Percentiles rank a stretch among this genome's conserved stretches.
Conservation (phyloP, 2,113 vertebrate genomes). For the Nycticryphes semicollaris region DNA sequence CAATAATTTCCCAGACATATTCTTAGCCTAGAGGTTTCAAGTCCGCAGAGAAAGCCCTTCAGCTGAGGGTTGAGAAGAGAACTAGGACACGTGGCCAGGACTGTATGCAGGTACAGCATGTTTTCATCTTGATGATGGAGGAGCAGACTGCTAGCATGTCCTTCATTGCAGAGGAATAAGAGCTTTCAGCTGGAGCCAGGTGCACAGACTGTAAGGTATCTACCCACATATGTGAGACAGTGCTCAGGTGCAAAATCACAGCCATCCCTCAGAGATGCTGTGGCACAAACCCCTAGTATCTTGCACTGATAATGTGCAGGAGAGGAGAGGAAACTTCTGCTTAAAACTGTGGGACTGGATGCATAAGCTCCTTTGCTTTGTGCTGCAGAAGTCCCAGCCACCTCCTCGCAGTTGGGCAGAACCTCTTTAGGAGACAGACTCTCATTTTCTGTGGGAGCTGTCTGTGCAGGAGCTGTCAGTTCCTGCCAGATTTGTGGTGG, state of each 20-base stretch:
- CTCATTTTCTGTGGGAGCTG: not conserved
- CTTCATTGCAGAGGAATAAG: not conserved
- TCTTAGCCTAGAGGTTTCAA: not conserved
- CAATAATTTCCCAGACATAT: not conserved
- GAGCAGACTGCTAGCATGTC: not conserved
- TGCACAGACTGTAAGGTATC: not conserved
- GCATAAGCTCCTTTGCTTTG: not conserved
- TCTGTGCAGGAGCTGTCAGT: not conserved
- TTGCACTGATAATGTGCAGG: rapidly evolving
- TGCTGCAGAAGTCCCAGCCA: not conserved
- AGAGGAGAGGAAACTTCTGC: not conserved
- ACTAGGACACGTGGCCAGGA: not conserved
- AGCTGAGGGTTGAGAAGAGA: not conserved
- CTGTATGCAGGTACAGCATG: not conserved
- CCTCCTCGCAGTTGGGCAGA: rapidly evolving
- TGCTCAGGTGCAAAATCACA: not conserved
- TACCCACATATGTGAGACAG: not conserved
- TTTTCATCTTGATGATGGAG: not conserved
- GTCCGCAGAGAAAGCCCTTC: not conserved
- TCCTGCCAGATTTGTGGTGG: not conserved
- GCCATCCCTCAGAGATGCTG: not conserved
- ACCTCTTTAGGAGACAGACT: not conserved
- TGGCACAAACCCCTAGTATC: not conserved
- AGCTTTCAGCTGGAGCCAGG: not conserved
- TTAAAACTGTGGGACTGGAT: not conserved